Evolutionary conservation across 2,888 invertebrate species (phyloP), one percentile per base, ranked within the genome.

Genomic region (Chironomus riparius): DNA sequence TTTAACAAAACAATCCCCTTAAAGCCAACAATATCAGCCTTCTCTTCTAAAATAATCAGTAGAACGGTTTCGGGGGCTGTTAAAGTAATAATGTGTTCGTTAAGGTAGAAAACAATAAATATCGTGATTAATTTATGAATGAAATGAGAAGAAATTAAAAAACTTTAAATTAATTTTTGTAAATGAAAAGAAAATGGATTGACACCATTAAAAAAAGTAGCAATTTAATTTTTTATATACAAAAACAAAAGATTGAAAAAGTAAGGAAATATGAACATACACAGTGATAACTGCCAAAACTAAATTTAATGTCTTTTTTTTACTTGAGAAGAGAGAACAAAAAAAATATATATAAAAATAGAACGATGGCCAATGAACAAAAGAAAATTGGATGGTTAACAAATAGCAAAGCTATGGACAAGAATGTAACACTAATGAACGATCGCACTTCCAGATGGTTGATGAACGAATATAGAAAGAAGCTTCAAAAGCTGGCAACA

Each of bases 251-350:
- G 22, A 7, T 2, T 2, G 21, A 2, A 22, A 22, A 65, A 56
- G 18, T 56, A 56, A 15, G n/a, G 10, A 28, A 12, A 10, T n/a
- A 50, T 7, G 38, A 38, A 38, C 38, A 38, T 38, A 72, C 22
- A 72, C 72, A 72, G 72, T 72, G 72, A 72, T 72, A 72, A 72
- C 72, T 72, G 72, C 72, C 72, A 72, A 72, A 72, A 61, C 62
- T 61, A 18, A 72, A 72, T n/a, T 61, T 62, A 24, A 50, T 22
- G 50, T 71, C 22, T 61, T 61, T 72, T 72, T 62, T 28, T 71
- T 24, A 13, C 56, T n/a, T 70, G 47, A 65, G 65, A 65, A 24
- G 62, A 24, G 21, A 24, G 62, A n/a, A n/a, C n/a, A n/a, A 22
- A 13, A 24, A 12, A 21, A 50, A n/a, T n/a, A n/a, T 65, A 21